phyloP scores from a whole-genome alignment of 2,113 vertebrate species.

The Panthera tigris region DNA sequence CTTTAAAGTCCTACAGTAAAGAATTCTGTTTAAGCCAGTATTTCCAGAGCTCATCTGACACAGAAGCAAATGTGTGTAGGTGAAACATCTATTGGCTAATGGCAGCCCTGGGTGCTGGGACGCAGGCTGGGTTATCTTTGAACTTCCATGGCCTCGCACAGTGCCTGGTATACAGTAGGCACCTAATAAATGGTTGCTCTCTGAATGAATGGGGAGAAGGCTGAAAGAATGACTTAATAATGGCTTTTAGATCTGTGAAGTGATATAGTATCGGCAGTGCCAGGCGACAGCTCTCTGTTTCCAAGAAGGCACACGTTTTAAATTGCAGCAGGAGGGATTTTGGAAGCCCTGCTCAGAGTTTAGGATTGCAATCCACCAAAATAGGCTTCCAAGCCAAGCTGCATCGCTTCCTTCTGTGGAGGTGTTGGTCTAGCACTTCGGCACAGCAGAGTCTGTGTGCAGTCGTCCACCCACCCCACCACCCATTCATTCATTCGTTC shows the following conservation, averaged over 20 bases:
- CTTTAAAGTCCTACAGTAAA: neutral
- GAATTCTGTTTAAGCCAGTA: neutral
- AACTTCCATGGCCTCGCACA: neutral
- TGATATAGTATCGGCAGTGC: slow-evolving; percentile 39
- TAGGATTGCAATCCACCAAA: slow-evolving; percentile 73
- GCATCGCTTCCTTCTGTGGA: slow-evolving; percentile 65
- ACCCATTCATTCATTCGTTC: slow-evolving; percentile 32
- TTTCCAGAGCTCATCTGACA: slow-evolving; percentile 9
- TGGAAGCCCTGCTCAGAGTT: slow-evolving; percentile 67
- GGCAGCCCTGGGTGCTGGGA: neutral
- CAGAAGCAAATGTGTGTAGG: neutral
- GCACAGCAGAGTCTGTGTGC: slow-evolving; percentile 42
- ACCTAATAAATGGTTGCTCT: neutral
- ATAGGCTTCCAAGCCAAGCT: slow-evolving; percentile 63
- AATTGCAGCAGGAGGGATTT: slow-evolving; percentile 67
- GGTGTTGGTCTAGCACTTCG: slow-evolving; percentile 76
- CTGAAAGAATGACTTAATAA: slow-evolving; percentile 39
- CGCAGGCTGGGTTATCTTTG: neutral
- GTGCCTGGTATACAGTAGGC: neutral
- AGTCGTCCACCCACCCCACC: slow-evolving; percentile 58
- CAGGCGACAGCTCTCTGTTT: slow-evolving; percentile 63
- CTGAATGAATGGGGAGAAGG: neutral
- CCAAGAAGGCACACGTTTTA: slow-evolving; percentile 62
- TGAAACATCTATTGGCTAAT: neutral
- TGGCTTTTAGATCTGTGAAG: slow-evolving; percentile 49